Conservation (phyloP, 1,140 invertebrate genomes). For the Bombus impatiens region DNA sequence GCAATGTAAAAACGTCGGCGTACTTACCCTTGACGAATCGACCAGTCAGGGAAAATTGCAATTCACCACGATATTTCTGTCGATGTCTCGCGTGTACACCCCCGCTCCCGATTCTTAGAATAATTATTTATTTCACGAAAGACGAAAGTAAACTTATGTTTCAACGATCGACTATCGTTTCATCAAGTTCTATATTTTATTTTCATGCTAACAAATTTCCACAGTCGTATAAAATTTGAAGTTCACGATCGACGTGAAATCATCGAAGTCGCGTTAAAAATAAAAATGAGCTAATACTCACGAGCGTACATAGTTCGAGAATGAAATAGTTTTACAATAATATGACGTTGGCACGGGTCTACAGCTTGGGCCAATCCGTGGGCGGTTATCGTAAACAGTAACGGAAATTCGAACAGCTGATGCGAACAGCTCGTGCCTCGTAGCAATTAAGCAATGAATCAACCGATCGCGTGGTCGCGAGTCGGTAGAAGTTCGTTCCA, state of each 20-base stretch:
- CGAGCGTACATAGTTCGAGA: background rate
- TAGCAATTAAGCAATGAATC: conserved; percentile 33
- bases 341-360: background rate
- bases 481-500: background rate
- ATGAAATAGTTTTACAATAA: background rate
- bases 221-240: background rate
- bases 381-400: conserved; percentile 12
- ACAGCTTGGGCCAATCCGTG: background rate
- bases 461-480: background rate
- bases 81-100: conserved; percentile 11
- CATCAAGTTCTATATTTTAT: background rate
- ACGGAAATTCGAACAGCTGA: conserved; percentile 13
- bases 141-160: background rate
- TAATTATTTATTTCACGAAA: background rate
- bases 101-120: background rate
- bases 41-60: background rate
- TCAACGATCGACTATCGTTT: background rate
- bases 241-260: background rate
- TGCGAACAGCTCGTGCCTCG: background rate
- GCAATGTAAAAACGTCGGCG: background rate
- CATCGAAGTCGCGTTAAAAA: background rate
- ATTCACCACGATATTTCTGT: conserved; percentile 22
- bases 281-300: background rate
- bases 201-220: fast-evolving
- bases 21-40: conserved; percentile 1